Percentiles rank a stretch among this genome's conserved stretches.
These are phyloP conservation scores for Micronycteris hirsuta DNA, from an alignment of 2,113 vertebrate species.

Conservation along the genomic window DNA sequence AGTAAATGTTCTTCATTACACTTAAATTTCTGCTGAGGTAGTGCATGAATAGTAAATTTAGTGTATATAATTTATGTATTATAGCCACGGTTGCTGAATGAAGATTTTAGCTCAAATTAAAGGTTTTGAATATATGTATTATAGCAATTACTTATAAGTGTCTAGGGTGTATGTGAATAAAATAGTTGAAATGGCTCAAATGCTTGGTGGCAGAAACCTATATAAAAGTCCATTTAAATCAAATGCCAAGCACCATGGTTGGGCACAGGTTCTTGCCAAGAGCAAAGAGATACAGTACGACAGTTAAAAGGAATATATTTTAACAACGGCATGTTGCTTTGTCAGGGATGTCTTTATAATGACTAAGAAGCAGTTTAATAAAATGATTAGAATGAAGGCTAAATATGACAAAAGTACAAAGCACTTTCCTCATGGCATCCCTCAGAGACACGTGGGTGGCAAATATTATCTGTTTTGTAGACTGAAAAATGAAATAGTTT, in stretches of 20 bases:
- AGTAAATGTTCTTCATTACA: background rate
- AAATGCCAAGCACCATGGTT: background rate
- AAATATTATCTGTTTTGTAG: conserved; percentile 60
- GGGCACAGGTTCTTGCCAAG: background rate
- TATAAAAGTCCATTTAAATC: conserved; percentile 13
- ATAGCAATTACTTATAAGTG: background rate
- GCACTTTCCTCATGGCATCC: conserved; percentile 44
- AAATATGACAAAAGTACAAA: conserved; percentile 68
- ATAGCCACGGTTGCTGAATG: background rate
- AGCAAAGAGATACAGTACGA: background rate
- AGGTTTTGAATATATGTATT: background rate
- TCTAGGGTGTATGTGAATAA: background rate
- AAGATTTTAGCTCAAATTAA: conserved; percentile 19
- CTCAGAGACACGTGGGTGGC: conserved; percentile 60
- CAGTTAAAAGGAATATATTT: conserved; percentile 33
- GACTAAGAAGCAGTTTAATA: conserved; percentile 66
- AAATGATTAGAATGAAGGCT: conserved; percentile 61
- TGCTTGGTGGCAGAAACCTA: background rate
- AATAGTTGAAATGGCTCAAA: conserved; percentile 12
- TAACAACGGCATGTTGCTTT: conserved; percentile 27
- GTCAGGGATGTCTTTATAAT: conserved; percentile 45
- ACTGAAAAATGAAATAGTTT: conserved; percentile 61
- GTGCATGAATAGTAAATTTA: background rate
- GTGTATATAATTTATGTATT: background rate
- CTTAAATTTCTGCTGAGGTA: background rate